These are phyloP conservation scores for Leguminivora glycinivorella DNA, from an alignment of 1,140 invertebrate genomes.

Conservation along the genomic window DNA sequence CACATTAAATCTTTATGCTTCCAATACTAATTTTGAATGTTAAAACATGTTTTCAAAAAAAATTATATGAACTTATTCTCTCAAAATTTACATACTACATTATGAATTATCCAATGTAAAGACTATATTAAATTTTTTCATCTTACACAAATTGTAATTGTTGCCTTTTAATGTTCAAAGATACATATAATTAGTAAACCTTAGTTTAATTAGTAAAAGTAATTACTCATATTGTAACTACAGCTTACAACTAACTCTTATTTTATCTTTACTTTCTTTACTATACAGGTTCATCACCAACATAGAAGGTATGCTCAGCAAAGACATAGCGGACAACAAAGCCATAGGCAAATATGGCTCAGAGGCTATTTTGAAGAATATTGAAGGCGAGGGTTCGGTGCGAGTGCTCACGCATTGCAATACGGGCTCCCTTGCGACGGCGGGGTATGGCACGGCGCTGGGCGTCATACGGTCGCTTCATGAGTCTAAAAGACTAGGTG, in stretches of 20 bases:
- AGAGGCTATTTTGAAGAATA: conserved; percentile 83
- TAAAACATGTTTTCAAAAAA: too few species aligned
- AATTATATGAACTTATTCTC: too few species aligned
- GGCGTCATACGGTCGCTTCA: conserved; percentile 94
- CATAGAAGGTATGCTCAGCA: conserved; percentile 90
- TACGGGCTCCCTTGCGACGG: conserved; percentile 97
- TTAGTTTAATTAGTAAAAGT: too few species aligned
- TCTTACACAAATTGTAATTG: background rate
- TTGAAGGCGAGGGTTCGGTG: conserved; percentile 80
- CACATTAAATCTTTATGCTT: too few species aligned
- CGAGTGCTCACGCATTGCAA: conserved; percentile 97
- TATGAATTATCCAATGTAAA: too few species aligned
- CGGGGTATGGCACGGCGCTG: conserved; percentile 97
- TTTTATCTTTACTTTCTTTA: background rate
- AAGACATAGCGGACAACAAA: conserved; percentile 93
- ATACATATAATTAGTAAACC: too few species aligned
- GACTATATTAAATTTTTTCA: too few species aligned
- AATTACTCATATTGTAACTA: too few species aligned
- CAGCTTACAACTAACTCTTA: too few species aligned
- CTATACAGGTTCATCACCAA: conserved; percentile 83
- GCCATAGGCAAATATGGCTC: conserved; percentile 91
- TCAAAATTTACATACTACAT: too few species aligned
- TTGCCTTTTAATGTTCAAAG: conserved; percentile 2
- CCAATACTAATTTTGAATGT: too few species aligned
- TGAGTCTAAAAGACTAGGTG: conserved; percentile 86